phyloP scores from a whole-genome alignment of 2,113 vertebrate species.

The Tychaedon coryphoeus region DNA sequence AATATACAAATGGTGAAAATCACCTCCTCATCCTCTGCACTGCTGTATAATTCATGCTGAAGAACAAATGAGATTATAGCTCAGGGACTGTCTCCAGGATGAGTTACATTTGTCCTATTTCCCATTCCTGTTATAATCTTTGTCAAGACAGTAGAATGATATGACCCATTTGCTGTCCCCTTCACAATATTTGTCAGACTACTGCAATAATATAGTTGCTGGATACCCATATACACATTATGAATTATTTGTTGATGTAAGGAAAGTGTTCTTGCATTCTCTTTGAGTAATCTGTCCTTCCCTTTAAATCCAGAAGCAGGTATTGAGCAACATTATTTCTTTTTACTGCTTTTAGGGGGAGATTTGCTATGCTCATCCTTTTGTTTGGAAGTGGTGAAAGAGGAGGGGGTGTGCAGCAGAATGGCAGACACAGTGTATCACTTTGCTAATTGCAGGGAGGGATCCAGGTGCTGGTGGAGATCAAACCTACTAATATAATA shows the following conservation, averaged over 20 bases:
- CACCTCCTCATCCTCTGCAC: conserved; percentile 41
- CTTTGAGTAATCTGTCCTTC: conserved; percentile 1
- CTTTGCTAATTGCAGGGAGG: conserved; percentile 19
- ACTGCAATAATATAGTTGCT: conserved; percentile 10
- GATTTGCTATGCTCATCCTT: background rate
- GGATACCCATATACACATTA: background rate
- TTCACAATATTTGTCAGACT: conserved; percentile 47
- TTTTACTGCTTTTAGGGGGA: background rate
- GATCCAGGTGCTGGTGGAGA: conserved; percentile 20
- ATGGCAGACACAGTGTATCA: background rate
- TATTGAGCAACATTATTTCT: background rate
- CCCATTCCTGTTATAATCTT: conserved; percentile 43
- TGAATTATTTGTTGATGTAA: conserved; percentile 56
- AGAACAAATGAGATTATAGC: conserved; percentile 36
- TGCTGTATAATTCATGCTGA: conserved; percentile 32
- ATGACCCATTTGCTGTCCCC: conserved; percentile 38
- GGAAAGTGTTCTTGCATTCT: conserved; percentile 32
- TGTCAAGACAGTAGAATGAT: conserved; percentile 50
- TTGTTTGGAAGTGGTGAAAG: background rate
- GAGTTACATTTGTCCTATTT: conserved; percentile 25
- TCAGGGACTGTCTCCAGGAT: conserved; percentile 48
- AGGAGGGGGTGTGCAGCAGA: background rate
- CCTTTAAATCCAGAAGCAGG: conserved; percentile 21
- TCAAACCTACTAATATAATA: background rate
- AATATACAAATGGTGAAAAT: conserved; percentile 56